These are phyloP conservation scores for Heterohyrax brucei DNA, from an alignment of 2,797 vertebrate genomes.

Conservation along the genomic window DNA sequence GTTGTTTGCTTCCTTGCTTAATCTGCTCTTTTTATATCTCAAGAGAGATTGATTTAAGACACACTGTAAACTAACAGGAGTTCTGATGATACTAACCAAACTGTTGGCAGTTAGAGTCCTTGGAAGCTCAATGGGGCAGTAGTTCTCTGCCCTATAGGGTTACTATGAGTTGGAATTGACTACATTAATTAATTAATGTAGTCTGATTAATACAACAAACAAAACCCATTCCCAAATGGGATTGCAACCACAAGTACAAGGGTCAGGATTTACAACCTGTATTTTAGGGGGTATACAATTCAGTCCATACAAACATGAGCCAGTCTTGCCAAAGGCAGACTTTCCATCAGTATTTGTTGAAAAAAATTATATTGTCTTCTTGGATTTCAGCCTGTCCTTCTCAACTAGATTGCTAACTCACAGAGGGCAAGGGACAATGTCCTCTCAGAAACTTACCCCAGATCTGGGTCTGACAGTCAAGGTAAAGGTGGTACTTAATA, in stretches of 20 bases:
- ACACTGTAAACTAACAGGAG: not conserved
- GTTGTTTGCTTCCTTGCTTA: not conserved
- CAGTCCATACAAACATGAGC: no score
- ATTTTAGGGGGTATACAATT: no score
- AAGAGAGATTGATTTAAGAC: not conserved
- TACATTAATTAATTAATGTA: no score
- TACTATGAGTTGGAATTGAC: no score
- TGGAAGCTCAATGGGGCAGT: no score
- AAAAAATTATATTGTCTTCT: slow-evolving; percentile 18
- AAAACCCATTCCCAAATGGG: no score
- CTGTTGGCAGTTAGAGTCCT: no score
- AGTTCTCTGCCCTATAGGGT: no score
- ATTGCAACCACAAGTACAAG: no score
- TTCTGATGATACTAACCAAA: no score
- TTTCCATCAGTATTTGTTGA: slow-evolving; percentile 7
- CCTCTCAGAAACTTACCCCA: not conserved
- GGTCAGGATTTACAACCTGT: no score
- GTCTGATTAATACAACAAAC: no score
- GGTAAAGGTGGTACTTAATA: not conserved
- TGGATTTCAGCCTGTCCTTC: not conserved
- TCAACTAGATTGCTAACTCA: not conserved
- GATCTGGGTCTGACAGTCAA: not conserved
- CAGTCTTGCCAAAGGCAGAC: not conserved
- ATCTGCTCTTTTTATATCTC: not conserved
- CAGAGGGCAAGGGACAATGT: not conserved